phyloP scores from a whole-genome alignment of 2,797 vertebrate genomes.

The Pterois miles region DNA sequence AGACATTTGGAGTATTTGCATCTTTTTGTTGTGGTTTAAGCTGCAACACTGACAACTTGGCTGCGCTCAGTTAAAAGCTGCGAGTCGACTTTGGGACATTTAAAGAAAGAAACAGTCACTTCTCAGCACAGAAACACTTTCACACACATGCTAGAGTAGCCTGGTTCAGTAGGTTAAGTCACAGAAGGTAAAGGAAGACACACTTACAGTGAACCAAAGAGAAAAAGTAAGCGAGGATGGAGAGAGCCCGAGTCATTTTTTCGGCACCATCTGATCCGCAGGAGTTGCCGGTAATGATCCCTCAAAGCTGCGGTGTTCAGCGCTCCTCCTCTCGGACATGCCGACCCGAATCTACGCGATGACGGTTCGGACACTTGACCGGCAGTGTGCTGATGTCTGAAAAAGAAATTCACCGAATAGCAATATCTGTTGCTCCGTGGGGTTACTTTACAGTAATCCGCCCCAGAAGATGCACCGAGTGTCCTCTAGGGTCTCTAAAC shows the following conservation, averaged over 20 bases:
- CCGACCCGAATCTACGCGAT: conserved; percentile 16
- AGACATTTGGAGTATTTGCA: neutral
- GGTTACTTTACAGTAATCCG: conserved; percentile 1
- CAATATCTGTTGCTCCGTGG: neutral
- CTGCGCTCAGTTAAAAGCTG: neutral
- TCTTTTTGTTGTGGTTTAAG: neutral
- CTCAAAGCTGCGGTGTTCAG: conserved; percentile 42
- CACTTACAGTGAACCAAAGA: conserved; percentile 80
- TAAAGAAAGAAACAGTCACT: neutral
- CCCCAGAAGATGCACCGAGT: neutral
- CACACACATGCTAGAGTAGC: neutral
- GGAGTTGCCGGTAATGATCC: conserved; percentile 39
- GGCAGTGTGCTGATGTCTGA: neutral
- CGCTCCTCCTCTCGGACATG: conserved; percentile 59
- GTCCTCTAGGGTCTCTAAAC: neutral
- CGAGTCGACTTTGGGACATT: neutral
- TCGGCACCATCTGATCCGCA: conserved; percentile 63
- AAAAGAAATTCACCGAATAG: neutral
- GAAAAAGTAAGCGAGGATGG: conserved; percentile 72
- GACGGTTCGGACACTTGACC: conserved; percentile 22
- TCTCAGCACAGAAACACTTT: neutral
- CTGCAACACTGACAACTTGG: neutral
- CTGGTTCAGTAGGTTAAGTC: neutral
- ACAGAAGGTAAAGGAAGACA: conserved; percentile 9
- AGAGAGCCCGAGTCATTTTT: conserved; percentile 76